Base-by-base conservation (phyloP, 2,113 vertebrate species). In the Sander lucioperca region DNA sequence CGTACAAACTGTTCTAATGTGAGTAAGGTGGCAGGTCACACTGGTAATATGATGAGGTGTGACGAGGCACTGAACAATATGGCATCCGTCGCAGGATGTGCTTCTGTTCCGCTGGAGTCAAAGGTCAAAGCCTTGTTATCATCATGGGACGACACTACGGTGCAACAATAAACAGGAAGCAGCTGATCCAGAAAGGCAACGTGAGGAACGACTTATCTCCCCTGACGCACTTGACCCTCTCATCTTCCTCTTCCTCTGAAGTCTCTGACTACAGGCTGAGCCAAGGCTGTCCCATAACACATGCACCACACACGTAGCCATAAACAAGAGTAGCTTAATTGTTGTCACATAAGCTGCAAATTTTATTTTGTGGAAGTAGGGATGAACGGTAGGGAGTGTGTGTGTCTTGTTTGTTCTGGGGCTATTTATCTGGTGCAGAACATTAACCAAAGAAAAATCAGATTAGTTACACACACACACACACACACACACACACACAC, bases 111-210 rank as follows among this genome's bases (percentile, higher is more conserved):
- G 67, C 70, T 3, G 36, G 79, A 79, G 84, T 85, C 85, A 80
- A 83, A 90, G 84, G 86, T 80, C 82, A 84, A 77, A 76, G 77
- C 43, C 80, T 69, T 54, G 63, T 88, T 91, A 90, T 93, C 77
- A 88, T 65, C 65, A 25, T n/a, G 45, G 80, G 67, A 88, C 83
- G 86, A 92, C 87, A 85, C 59, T 51, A 54, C 39, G 21, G 63
- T 0, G 62, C 47, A 83, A 93, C 90, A 89, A 87, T 91, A 95
- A 95, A 95, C 94, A 94, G 95, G 94, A 95, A 95, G 92, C 90
- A 93, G 93, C 89, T 93, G 90, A 92, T 86, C 48, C 43, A 75
- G 16, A 61, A 72, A 54, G 68, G 27, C 25, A 18, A 67, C 30
- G 36, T 51, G 67, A 83, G 69, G 64, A 39, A 66, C 21, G 30